Conservation (phyloP, 35 echinoderm and acorn worm genomes). For the Acanthaster planci region DNA sequence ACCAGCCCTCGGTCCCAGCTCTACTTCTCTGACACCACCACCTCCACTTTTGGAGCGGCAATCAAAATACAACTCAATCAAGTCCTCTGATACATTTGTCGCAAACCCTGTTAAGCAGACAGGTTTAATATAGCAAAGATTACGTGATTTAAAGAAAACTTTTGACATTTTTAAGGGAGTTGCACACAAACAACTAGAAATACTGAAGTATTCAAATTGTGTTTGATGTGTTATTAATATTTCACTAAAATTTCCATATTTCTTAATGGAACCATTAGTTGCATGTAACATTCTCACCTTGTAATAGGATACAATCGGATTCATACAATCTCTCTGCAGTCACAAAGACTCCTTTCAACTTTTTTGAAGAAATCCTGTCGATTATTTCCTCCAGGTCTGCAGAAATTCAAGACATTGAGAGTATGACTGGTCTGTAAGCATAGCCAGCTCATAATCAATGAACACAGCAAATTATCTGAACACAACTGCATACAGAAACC, state of each 20-base stretch:
- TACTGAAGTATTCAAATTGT: neutral
- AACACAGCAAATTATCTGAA: too few relatives aligned
- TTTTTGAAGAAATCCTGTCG: neutral
- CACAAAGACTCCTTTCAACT: neutral
- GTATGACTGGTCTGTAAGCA: too few relatives aligned
- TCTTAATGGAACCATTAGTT: neutral
- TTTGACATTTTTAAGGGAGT: neutral
- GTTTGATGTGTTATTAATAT: neutral
- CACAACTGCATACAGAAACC: too few relatives aligned
- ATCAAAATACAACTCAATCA: conserved; percentile 53
- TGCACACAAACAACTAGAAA: neutral
- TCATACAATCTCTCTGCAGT: conserved; percentile 26
- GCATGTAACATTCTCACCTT: neutral
- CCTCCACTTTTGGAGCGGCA: conserved; percentile 41
- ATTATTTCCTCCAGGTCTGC: conserved; percentile 15
- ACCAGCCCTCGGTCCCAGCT: neutral
- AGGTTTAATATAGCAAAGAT: neutral
- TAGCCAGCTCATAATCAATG: too few relatives aligned
- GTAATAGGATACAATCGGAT: conserved; percentile 36
- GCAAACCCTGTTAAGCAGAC: neutral
- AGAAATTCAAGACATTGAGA: too few relatives aligned
- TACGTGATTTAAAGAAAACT: neutral
- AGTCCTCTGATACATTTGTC: neutral
- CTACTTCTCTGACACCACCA: conserved; percentile 21
- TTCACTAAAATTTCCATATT: neutral